A percentile compares a stretch with the other conserved stretches of the same genome.
These are phyloP conservation scores for Euphydryas editha DNA, from an alignment of 2,888 invertebrate genomes.

Conservation along the genomic window DNA sequence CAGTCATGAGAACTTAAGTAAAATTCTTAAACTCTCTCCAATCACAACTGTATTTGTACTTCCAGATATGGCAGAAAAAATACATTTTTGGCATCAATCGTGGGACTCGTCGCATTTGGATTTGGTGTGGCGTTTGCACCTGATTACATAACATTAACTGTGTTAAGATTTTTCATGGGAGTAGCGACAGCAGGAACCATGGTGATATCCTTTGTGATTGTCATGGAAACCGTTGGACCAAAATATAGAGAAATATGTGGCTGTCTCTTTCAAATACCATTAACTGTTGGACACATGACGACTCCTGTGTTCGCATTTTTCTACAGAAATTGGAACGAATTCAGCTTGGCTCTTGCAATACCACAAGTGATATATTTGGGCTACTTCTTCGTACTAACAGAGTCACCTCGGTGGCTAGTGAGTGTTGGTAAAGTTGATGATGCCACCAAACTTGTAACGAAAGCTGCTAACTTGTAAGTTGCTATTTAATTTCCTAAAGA, in stretches of 20 bases:
- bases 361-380: slow-evolving; percentile 84
- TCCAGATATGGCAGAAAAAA: slow-evolving; percentile 89
- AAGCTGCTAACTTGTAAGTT: slow-evolving; percentile 83
- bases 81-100: slow-evolving; percentile 87
- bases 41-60: not conserved
- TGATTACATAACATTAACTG: slow-evolving; percentile 82
- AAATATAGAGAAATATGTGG: slow-evolving; percentile 80
- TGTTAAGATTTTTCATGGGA: slow-evolving; percentile 87
- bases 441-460: slow-evolving; percentile 86
- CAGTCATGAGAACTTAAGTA: not conserved
- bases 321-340: slow-evolving; percentile 86
- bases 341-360: slow-evolving; percentile 85
- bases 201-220: slow-evolving; percentile 88
- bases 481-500: not conserved
- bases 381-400: slow-evolving; percentile 88
- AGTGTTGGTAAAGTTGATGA: slow-evolving; percentile 86
- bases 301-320: slow-evolving; percentile 85
- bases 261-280: slow-evolving; percentile 87
- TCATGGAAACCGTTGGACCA: slow-evolving; percentile 86
- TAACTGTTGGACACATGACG: slow-evolving; percentile 86
- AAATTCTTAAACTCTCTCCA: not conserved
- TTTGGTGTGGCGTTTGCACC: slow-evolving; percentile 87
- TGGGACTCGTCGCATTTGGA: slow-evolving; percentile 86
- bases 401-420: slow-evolving; percentile 91
- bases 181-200: slow-evolving; percentile 92